These are phyloP conservation scores for Akabosia matsudoensis DNA, from an alignment of 1,140 invertebrate species.

Conservation along the genomic window DNA sequence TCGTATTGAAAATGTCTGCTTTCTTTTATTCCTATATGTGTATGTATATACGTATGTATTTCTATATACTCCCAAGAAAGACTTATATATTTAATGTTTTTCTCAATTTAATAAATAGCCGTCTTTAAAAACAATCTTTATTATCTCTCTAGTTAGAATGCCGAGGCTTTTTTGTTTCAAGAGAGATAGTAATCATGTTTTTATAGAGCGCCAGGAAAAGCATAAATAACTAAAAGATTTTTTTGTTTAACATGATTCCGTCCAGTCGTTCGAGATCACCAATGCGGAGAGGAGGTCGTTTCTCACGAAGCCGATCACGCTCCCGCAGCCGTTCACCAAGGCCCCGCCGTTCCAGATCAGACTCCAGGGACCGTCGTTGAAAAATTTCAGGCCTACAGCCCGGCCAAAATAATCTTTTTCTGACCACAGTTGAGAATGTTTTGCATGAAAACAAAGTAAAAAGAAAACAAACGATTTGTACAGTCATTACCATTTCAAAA, in stretches of 20 bases:
- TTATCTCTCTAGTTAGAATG: no score
- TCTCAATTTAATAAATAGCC: neutral
- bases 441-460: no score
- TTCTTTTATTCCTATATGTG: no score
- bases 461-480: no score
- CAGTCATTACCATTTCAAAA: no score
- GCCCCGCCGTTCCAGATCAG: conserved; percentile 35
- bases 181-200: neutral
- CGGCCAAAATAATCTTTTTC: no score
- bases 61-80: neutral
- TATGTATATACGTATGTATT: neutral
- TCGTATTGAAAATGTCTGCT: no score
- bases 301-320: conserved; percentile 39
- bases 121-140: no score
- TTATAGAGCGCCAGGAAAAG: neutral
- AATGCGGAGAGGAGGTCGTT: conserved; percentile 21
- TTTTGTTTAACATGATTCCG: neutral
- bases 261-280: conserved; percentile 39
- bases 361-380: conserved; percentile 39
- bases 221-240: neutral
- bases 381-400: neutral
- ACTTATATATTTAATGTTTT: neutral
- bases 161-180: neutral
- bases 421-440: no score
- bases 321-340: conserved; percentile 32